A percentile compares a stretch with the other conserved stretches of the same genome.
phyloP scores from a whole-genome alignment of 2,888 invertebrate genomes.

The Tinea semifulvella region DNA sequence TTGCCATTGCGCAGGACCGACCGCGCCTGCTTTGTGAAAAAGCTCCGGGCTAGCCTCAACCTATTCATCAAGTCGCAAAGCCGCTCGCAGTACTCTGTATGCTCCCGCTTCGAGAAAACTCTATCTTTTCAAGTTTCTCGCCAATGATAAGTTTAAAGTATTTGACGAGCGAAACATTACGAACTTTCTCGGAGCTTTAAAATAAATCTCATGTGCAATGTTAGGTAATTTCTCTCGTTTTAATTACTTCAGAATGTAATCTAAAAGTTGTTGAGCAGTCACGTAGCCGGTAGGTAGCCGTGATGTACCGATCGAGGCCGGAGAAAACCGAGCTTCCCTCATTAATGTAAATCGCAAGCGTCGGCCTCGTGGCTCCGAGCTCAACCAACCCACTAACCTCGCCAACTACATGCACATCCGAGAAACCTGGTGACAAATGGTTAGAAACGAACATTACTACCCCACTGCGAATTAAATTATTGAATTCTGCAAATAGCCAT shows the following conservation, averaged over 20 bases:
- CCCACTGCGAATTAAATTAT: too few species aligned
- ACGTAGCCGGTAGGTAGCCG: slow-evolving; percentile 37
- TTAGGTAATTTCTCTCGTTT: slow-evolving; percentile 6
- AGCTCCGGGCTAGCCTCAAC: slow-evolving; percentile 20
- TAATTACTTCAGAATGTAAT: slow-evolving; percentile 30
- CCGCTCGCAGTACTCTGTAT: slow-evolving; percentile 16
- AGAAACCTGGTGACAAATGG: slow-evolving; percentile 9
- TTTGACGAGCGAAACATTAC: not conserved
- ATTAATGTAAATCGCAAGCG: slow-evolving; percentile 50
- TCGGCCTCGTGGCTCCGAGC: slow-evolving; percentile 24
- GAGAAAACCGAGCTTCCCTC: slow-evolving; percentile 52
- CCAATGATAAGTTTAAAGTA: slow-evolving; percentile 3
- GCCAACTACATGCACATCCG: slow-evolving; percentile 12
- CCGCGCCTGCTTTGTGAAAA: slow-evolving; percentile 18
- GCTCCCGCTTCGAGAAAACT: slow-evolving; percentile 14
- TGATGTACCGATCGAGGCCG: slow-evolving; percentile 38
- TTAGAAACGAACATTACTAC: not conserved
- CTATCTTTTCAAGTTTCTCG: slow-evolving; percentile 8
- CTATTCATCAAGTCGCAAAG: slow-evolving; percentile 21
- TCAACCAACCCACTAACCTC: slow-evolving; percentile 54
- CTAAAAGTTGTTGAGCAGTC: slow-evolving; percentile 27
- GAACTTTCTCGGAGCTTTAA: slow-evolving; percentile 5
- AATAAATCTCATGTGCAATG: not conserved
- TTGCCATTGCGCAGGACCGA: slow-evolving; percentile 20
- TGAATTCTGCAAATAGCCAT: too few species aligned